Base-by-base conservation (phyloP, 2,113 vertebrate genomes). In the Nansenia antarctica region DNA sequence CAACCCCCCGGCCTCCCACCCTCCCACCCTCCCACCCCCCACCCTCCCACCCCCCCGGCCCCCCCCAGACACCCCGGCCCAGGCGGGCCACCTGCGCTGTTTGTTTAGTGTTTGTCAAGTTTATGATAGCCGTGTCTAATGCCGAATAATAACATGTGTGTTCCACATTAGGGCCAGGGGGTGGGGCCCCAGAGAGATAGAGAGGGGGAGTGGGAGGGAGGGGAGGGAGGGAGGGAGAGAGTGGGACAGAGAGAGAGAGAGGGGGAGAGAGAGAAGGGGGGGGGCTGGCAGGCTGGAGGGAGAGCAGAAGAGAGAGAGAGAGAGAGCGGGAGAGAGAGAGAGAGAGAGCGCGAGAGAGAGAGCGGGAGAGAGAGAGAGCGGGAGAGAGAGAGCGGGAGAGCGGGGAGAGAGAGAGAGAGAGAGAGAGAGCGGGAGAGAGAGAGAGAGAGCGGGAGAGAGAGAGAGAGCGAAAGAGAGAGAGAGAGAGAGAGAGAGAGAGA, bases 91-190 rank as follows among this genome's bases (percentile, higher is more conserved):
- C 90, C 92, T 91, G 91, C 55, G 34, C 85, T 76, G 81, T 86
- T 88, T 91, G 84, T 88, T 89, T 88, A 81, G 80, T 87, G 78
- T 88, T 87, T 86, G 80, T 88, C 84, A 89, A 86, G 84, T 90
- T 92, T 90, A 89, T 86, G 87, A 84, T 85, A 81, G 81, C 86
- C 37, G 8, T 80, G 67, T 82, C 82, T 83, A 87, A 90, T 80
- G 82, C 67, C 73, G 24, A 55, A 81, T 85, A 86, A 87, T 76
- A 89, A 42, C 15, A 83, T 60, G 55, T 64, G 52, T 5, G 73
- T 71, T 74, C 80, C 80, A 87, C 86, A 87, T 92, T 89, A 87
- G 78, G 66, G 69, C 53, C 64, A 67, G 64, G 60, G 57, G 0
- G 1, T 59, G 77, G 0, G 2, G 68, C 71, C 58, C 77, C 67